phyloP scores from a whole-genome alignment of 2,113 vertebrate species.

The Lucifuga dentata region DNA sequence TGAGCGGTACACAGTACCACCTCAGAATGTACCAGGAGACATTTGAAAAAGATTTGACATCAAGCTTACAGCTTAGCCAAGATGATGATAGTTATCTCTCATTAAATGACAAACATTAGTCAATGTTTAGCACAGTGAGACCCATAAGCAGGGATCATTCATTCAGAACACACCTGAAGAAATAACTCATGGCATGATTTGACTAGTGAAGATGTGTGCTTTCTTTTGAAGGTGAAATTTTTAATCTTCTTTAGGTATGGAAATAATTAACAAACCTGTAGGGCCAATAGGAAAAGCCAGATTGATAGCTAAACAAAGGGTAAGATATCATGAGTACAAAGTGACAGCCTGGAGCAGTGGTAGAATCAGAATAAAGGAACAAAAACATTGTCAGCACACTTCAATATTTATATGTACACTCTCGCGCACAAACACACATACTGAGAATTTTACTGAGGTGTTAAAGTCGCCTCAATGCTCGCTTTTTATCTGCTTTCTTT shows the following conservation, averaged over 20 bases:
- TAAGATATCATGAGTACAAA: slow-evolving; percentile 60
- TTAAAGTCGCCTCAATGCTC: slow-evolving; percentile 92
- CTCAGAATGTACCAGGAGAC: slow-evolving; percentile 56
- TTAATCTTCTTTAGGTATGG: slow-evolving; percentile 38
- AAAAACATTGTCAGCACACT: slow-evolving; percentile 72
- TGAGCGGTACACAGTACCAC: slow-evolving; percentile 78
- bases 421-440: slow-evolving; percentile 42
- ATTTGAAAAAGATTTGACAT: slow-evolving; percentile 43
- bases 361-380: slow-evolving; percentile 64
- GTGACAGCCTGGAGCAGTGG: slow-evolving; percentile 52
- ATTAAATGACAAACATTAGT: slow-evolving; percentile 20
- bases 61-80: slow-evolving; percentile 28
- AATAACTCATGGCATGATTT: slow-evolving; percentile 43
- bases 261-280: slow-evolving; percentile 48
- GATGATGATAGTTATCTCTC: slow-evolving; percentile 14
- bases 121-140: slow-evolving; percentile 45
- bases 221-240: slow-evolving; percentile 25
- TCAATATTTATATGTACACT: slow-evolving; percentile 80
- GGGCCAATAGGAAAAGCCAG: slow-evolving; percentile 40
- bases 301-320: slow-evolving; percentile 40
- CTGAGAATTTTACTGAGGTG: slow-evolving; percentile 50
- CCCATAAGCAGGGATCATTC: slow-evolving; percentile 24
- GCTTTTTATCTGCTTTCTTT: slow-evolving; percentile 95
- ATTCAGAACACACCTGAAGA: slow-evolving; percentile 28
- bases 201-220: background rate